Percentiles rank a stretch among this genome's conserved stretches.
These are phyloP conservation scores for Perca schrenkii DNA, from an alignment of 2,113 vertebrate genomes.

Conservation along the genomic window DNA sequence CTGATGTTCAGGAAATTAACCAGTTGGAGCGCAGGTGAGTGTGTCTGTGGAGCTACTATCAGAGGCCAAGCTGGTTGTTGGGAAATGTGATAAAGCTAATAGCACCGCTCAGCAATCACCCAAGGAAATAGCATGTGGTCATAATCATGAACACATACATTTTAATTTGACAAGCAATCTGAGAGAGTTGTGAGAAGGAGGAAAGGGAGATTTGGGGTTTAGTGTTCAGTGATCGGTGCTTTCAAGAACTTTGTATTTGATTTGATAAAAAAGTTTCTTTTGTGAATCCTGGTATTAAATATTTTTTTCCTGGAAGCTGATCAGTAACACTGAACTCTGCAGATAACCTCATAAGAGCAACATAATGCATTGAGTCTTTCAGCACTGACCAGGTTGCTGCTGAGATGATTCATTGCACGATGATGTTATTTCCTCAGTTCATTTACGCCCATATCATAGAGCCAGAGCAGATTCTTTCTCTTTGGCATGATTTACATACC, in stretches of 20 bases:
- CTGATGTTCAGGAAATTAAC: constrained; percentile 78
- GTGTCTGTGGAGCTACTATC: constrained; percentile 31
- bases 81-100: constrained; percentile 55
- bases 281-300: constrained; percentile 15
- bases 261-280: constrained; percentile 20
- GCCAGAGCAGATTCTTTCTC: constrained; percentile 42
- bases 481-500: constrained; percentile 58
- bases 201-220: background rate
- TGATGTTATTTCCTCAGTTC: constrained; percentile 44
- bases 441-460: constrained; percentile 49
- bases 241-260: constrained; percentile 29
- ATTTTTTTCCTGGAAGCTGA: constrained; percentile 42
- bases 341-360: constrained; percentile 32
- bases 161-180: constrained; percentile 43
- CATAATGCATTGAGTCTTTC: constrained; percentile 30
- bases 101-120: constrained; percentile 34
- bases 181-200: constrained; percentile 3
- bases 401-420: constrained; percentile 45
- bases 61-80: constrained; percentile 9
- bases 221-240: background rate
- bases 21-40: constrained; percentile 69
- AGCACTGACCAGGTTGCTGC: constrained; percentile 29
- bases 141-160: constrained; percentile 38
- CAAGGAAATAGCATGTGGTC: constrained; percentile 38
- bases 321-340: constrained; percentile 32